Conservation (phyloP, 2,888 invertebrate genomes). For the Morpho helenor region DNA sequence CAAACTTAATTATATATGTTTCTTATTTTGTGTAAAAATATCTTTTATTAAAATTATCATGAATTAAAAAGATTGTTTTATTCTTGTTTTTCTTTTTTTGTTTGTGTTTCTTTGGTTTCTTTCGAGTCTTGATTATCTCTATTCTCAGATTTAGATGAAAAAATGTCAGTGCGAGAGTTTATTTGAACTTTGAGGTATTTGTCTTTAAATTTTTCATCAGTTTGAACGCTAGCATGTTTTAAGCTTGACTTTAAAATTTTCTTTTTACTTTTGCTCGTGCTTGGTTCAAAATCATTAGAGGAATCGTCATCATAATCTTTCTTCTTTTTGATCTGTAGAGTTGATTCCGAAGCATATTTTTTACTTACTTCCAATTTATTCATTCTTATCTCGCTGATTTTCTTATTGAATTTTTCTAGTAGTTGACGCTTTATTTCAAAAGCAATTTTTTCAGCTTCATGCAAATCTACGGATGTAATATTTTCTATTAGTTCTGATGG, state of each 20-base stretch:
- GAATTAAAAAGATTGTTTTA: conserved; percentile 19
- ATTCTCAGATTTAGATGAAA: conserved; percentile 10
- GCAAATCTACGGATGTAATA: conserved; percentile 13
- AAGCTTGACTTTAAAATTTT: conserved; percentile 38
- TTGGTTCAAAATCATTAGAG: conserved; percentile 7
- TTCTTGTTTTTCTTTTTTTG: conserved; percentile 50
- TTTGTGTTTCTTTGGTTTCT: conserved; percentile 40
- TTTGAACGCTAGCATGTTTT: conserved; percentile 41
- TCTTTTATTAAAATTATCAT: too few relatives aligned
- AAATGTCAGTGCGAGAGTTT: conserved; percentile 29
- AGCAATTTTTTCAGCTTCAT: conserved; percentile 28
- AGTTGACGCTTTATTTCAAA: conserved; percentile 30
- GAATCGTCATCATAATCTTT: conserved; percentile 2
- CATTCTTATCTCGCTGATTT: conserved; percentile 21
- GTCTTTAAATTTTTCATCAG: conserved; percentile 28
- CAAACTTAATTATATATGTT: too few relatives aligned
- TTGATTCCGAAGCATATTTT: conserved; percentile 25
- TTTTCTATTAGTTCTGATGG: conserved; percentile 7
- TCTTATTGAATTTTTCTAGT: conserved; percentile 24
- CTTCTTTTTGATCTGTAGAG: conserved; percentile 27
- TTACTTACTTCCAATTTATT: conserved; percentile 2
- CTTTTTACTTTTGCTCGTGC: conserved; percentile 13
- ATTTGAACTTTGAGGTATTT: conserved; percentile 39
- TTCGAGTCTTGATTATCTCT: conserved; percentile 16
- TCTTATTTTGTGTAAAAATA: too few relatives aligned